Evolutionary conservation across 2,113 vertebrate genomes (phyloP).

Genomic region (Tachysurus vachellii): DNA sequence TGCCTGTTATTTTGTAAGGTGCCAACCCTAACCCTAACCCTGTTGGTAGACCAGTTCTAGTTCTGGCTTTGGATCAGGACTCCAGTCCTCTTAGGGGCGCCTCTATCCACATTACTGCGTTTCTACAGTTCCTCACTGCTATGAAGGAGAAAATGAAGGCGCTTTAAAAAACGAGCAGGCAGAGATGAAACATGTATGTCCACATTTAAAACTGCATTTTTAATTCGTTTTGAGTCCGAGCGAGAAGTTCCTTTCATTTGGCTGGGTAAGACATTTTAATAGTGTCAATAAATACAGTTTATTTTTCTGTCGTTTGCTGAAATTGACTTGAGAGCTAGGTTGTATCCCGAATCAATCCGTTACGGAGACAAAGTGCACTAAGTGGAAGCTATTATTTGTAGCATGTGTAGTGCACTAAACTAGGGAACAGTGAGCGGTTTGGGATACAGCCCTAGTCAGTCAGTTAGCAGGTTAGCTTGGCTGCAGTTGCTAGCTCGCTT

Average conservation of each 20-base stretch:
- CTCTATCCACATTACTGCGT: background rate
- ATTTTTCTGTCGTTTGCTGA: background rate
- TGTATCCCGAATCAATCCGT: background rate
- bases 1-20: background rate
- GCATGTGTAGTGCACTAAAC: background rate
- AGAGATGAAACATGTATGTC: background rate
- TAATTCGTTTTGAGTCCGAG: background rate
- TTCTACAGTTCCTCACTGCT: background rate
- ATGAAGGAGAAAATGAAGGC: background rate
- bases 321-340: background rate
- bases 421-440: background rate
- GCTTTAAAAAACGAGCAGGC: background rate
- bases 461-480: background rate
- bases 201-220: background rate
- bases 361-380: background rate
- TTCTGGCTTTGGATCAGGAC: background rate
- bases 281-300: background rate
- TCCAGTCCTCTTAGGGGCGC: conserved; percentile 8
- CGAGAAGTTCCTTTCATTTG: background rate
- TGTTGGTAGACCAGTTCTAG: background rate
- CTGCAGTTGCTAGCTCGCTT: background rate
- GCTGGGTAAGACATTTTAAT: conserved; percentile 11
- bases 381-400: background rate
- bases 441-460: background rate
- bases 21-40: background rate